Evolutionary conservation across 2,113 vertebrate species (phyloP).

Genomic region (Paralichthys olivaceus): DNA sequence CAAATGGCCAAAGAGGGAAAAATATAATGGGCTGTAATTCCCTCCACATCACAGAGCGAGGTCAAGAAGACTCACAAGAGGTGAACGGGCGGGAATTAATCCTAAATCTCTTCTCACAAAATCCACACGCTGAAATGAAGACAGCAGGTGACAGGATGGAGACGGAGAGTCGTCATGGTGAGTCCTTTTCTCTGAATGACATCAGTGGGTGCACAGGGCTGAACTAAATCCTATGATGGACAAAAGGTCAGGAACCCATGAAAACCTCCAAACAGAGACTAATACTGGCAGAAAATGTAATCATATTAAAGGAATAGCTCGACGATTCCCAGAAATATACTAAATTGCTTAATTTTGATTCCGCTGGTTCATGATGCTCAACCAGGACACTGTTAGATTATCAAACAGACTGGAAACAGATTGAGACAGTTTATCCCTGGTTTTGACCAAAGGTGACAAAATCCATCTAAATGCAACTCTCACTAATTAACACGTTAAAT

Average conservation of each 20-base stretch:
- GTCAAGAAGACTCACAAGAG: constrained; percentile 6
- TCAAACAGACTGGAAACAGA: not conserved
- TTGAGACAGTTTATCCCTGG: not conserved
- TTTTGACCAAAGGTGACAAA: no score
- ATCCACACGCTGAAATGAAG: constrained; percentile 36
- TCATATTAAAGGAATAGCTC: not conserved
- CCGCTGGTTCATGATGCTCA: not conserved
- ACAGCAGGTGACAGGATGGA: constrained; percentile 46
- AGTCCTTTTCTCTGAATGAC: constrained; percentile 29
- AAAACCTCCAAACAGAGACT: not conserved
- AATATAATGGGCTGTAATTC: constrained; percentile 15
- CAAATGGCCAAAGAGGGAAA: constrained; percentile 5
- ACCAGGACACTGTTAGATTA: not conserved
- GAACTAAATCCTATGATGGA: constrained; percentile 1
- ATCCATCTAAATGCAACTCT: no score
- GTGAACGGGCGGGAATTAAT: constrained; percentile 46
- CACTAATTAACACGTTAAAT: no score
- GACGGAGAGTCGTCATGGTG: not conserved
- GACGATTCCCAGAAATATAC: not conserved
- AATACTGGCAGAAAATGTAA: no score
- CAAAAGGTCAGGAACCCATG: constrained; percentile 15
- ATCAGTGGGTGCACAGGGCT: not conserved
- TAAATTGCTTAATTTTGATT: not conserved
- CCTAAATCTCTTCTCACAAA: constrained; percentile 3
- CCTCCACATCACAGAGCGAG: constrained; percentile 5